These are phyloP conservation scores for Synchiropus splendidus DNA, from an alignment of 2,113 vertebrate genomes.

Conservation along the genomic window DNA sequence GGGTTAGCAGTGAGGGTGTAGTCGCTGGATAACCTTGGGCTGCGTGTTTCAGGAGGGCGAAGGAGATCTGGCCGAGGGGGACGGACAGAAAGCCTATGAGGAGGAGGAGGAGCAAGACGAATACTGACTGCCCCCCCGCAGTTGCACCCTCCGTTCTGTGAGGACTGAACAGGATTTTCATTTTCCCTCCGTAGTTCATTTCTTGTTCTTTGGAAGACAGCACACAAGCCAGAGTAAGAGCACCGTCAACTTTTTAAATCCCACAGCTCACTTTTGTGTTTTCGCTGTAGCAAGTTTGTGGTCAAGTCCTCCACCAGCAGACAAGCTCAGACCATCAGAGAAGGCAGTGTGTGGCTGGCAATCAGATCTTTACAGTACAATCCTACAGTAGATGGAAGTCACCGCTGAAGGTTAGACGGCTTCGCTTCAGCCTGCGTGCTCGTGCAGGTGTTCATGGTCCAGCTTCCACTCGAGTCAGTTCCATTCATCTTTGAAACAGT, in stretches of 20 bases:
- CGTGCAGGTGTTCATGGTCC: conserved; percentile 49
- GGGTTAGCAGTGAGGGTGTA: no score
- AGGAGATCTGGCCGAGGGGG: conserved; percentile 74
- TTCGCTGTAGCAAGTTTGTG: no score
- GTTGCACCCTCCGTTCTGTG: conserved; percentile 60
- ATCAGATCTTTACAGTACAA: no score
- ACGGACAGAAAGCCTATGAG: conserved; percentile 75
- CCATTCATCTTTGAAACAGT: conserved; percentile 53
- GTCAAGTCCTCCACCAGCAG: conserved; percentile 67
- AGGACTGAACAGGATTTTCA: conserved; percentile 73
- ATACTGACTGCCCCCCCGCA: conserved; percentile 77
- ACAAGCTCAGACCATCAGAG: conserved; percentile 67
- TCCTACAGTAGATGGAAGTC: conserved; percentile 42
- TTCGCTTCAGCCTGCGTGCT: no score
- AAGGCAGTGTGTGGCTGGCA: no score
- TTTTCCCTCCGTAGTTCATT: conserved; percentile 47
- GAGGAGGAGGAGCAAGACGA: conserved; percentile 92
- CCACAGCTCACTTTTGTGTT: conserved; percentile 68
- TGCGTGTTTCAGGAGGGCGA: conserved; percentile 73
- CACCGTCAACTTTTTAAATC: conserved; percentile 32
- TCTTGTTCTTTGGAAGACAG: conserved; percentile 73
- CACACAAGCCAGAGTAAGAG: conserved; percentile 71
- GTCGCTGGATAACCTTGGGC: no score
- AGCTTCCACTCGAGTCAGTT: conserved; percentile 30
- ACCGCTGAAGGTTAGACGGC: conserved; percentile 51